Evolutionary conservation across 2,113 vertebrate genomes (phyloP).

Genomic region (Pelodiscus sinensis): DNA sequence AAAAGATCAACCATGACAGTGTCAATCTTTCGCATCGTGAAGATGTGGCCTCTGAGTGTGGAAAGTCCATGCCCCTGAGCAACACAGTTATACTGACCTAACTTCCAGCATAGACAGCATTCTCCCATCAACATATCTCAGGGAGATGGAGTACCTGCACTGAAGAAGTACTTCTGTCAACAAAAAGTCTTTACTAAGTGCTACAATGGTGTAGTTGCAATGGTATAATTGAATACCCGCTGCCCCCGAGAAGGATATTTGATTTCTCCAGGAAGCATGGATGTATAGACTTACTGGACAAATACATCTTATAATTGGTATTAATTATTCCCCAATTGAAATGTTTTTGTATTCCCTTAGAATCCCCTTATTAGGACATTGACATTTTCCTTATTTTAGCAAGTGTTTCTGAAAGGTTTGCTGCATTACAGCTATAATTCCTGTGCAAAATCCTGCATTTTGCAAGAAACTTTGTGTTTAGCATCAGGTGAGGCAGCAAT

Average conservation of each 20-base stretch:
- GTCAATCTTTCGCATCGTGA: too few species aligned
- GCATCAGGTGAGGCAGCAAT: not conserved
- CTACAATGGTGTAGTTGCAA: too few species aligned
- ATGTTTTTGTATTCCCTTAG: not conserved
- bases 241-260: not conserved
- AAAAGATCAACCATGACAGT: too few species aligned
- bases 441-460: not conserved
- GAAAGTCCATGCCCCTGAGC: too few species aligned
- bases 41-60: too few species aligned
- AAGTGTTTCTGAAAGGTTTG: fast-evolving
- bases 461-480: not conserved
- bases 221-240: too few species aligned
- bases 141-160: too few species aligned
- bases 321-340: not conserved
- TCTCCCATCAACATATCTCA: too few species aligned
- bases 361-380: not conserved
- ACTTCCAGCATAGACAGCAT: too few species aligned
- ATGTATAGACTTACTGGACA: not conserved
- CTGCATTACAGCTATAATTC: not conserved
- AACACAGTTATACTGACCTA: too few species aligned
- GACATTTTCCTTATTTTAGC: not conserved
- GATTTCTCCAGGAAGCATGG: not conserved
- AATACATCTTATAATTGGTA: not conserved
- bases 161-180: too few species aligned
- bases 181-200: too few species aligned